Conservation (phyloP, 1,140 invertebrate species). For the Euwallacea fornicatus region DNA sequence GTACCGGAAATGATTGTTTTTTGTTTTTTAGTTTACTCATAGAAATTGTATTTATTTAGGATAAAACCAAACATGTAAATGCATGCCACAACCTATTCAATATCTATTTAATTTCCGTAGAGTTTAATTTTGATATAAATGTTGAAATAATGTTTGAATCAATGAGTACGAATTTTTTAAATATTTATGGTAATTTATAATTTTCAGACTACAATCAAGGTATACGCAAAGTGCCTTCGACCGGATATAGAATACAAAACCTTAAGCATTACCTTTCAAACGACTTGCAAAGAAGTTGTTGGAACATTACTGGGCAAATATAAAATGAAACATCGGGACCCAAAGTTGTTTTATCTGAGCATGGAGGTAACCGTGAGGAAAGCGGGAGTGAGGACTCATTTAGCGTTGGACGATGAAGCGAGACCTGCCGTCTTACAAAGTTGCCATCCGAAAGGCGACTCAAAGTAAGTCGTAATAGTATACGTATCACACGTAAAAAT, state of each 20-base stretch:
- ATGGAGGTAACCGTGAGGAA: conserved; percentile 88
- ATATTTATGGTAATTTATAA: background rate
- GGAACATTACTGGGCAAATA: conserved; percentile 83
- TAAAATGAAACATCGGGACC: conserved; percentile 87
- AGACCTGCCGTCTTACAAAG: conserved; percentile 85
- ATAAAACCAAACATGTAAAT: background rate
- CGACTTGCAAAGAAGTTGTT: conserved; percentile 83
- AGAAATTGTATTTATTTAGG: background rate
- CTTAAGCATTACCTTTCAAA: conserved; percentile 80
- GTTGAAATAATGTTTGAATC: no score
- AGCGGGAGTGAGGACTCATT: conserved; percentile 76
- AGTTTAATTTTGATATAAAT: no score
- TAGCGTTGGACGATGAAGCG: conserved; percentile 85
- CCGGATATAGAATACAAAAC: conserved; percentile 94
- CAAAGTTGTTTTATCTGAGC: conserved; percentile 88
- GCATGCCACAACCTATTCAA: no score
- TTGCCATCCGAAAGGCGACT: conserved; percentile 89
- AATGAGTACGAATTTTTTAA: background rate
- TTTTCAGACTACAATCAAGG: conserved; percentile 86
- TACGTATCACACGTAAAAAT: background rate
- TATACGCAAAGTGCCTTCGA: conserved; percentile 83
- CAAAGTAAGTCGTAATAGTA: conserved; percentile 64
- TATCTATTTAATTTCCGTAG: no score
- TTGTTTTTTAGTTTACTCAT: conserved; percentile 41
- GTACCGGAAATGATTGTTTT: conserved; percentile 50